Evolutionary conservation across 2,797 vertebrate species (phyloP).

Genomic region (Phalloptychus januarius): DNA sequence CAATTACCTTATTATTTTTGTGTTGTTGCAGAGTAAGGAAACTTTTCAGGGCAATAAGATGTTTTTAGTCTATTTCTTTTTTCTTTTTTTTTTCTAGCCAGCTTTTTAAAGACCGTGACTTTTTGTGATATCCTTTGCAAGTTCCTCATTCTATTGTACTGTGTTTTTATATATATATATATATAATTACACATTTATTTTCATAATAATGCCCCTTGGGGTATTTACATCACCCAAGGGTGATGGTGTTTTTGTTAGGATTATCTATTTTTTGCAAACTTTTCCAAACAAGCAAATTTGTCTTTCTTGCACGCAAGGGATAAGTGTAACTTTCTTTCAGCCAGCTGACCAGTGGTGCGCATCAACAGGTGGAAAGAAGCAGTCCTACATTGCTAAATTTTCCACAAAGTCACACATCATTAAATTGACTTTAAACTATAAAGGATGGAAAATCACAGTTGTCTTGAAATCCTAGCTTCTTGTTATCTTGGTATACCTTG

Average conservation of each 20-base stretch:
- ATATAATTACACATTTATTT: background rate
- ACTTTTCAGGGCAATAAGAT: background rate
- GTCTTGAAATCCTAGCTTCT: background rate
- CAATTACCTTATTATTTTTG: background rate
- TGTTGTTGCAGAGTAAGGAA: background rate
- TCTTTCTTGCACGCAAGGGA: background rate
- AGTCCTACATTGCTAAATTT: background rate
- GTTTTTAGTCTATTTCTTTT: background rate
- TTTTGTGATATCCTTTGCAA: background rate
- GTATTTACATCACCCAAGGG: background rate
- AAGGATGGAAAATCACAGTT: background rate
- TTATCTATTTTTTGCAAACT: background rate
- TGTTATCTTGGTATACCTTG: background rate
- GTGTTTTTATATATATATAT: too few relatives aligned
- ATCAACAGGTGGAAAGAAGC: background rate
- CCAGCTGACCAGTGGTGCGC: background rate
- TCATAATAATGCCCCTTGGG: background rate
- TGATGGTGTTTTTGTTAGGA: background rate
- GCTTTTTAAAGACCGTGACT: background rate
- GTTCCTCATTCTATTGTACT: background rate
- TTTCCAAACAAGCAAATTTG: background rate
- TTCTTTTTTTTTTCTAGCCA: background rate
- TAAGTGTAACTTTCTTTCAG: background rate
- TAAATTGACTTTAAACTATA: background rate
- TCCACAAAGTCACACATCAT: background rate